Percentiles rank a stretch among this genome's conserved stretches.
Evolutionary conservation across 2,888 invertebrate genomes (phyloP).

Genomic region (Agriopis leucophaearia): DNA sequence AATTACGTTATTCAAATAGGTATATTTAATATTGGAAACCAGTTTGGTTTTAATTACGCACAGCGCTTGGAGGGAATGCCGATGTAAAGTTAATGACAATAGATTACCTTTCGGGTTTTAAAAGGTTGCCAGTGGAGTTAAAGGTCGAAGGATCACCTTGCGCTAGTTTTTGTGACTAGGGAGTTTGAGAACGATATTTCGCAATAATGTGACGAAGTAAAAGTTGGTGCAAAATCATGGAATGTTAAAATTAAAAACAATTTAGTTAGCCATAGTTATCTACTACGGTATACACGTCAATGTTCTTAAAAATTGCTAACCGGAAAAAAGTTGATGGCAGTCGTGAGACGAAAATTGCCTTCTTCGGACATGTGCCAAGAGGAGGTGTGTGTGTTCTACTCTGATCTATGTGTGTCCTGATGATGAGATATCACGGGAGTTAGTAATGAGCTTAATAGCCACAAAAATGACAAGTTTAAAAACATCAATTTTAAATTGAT

Average conservation of each 20-base stretch:
- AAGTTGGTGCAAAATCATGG: background rate
- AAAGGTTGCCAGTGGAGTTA: slow-evolving; percentile 56
- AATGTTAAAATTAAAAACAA: too few species aligned
- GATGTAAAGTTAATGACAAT: slow-evolving; percentile 51
- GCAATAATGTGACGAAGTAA: slow-evolving; percentile 26
- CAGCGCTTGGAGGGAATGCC: slow-evolving; percentile 46
- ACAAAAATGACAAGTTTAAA: background rate
- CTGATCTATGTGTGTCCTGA: too few species aligned
- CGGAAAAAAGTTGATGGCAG: too few species aligned
- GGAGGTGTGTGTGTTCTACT: too few species aligned
- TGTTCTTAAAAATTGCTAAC: too few species aligned
- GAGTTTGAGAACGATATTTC: slow-evolving; percentile 34
- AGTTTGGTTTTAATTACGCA: slow-evolving; percentile 48
- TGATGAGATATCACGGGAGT: too few species aligned
- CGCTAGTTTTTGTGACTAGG: slow-evolving; percentile 48
- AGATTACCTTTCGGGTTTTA: slow-evolving; percentile 52
- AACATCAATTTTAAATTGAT: slow-evolving; percentile 18
- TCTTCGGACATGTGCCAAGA: too few species aligned
- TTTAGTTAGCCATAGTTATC: too few species aligned
- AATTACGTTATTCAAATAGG: slow-evolving; percentile 40
- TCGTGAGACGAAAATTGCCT: too few species aligned
- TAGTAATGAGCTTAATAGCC: too few species aligned
- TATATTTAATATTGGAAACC: slow-evolving; percentile 43
- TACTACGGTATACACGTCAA: too few species aligned
- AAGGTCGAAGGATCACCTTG: slow-evolving; percentile 58